Evolutionary conservation across 92 coral and sea anemone species (phyloP).

Genomic region (Actinostola sp.): DNA sequence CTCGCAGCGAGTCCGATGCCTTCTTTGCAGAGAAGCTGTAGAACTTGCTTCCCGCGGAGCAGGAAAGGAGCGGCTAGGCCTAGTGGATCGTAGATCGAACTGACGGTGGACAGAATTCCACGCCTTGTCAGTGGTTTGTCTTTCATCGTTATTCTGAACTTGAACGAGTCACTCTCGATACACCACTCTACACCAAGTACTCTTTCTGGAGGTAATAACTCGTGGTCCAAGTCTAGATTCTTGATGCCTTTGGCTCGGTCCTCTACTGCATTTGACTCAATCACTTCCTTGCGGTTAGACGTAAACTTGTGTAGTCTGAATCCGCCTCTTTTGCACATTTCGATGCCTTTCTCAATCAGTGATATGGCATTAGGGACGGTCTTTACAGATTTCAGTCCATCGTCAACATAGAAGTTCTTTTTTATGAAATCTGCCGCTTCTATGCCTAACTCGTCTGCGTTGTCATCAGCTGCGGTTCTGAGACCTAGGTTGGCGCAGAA

Average conservation of each 20-base stretch:
- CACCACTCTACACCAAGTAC: neutral
- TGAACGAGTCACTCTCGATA: slow-evolving; percentile 29
- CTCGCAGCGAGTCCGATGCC: too few relatives aligned
- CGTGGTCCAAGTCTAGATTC: slow-evolving; percentile 6
- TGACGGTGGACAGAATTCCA: slow-evolving; percentile 46
- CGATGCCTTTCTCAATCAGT: neutral
- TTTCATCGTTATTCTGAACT: slow-evolving; percentile 31
- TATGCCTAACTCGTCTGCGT: slow-evolving; percentile 3
- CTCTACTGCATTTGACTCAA: neutral
- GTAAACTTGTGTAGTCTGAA: slow-evolving; percentile 24
- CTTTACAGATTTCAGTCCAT: slow-evolving; percentile 11
- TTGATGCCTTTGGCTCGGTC: slow-evolving; percentile 3
- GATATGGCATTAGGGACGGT: neutral
- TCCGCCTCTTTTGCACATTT: slow-evolving; percentile 18
- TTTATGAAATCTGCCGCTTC: slow-evolving; percentile 11
- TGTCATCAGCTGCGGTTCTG: neutral
- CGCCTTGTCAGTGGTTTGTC: slow-evolving; percentile 51
- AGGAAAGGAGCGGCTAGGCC: slow-evolving; percentile 55
- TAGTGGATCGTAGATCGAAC: slow-evolving; percentile 50
- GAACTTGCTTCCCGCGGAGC: slow-evolving; percentile 39
- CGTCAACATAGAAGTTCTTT: slow-evolving; percentile 5
- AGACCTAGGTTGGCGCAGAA: slow-evolving; percentile 3
- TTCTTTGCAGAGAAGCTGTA: slow-evolving; percentile 28
- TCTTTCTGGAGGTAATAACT: slow-evolving; percentile 4
- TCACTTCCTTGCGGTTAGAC: neutral